These are phyloP conservation scores for Hyalella azteca DNA, from an alignment of 2,888 invertebrate genomes.

Conservation along the genomic window DNA sequence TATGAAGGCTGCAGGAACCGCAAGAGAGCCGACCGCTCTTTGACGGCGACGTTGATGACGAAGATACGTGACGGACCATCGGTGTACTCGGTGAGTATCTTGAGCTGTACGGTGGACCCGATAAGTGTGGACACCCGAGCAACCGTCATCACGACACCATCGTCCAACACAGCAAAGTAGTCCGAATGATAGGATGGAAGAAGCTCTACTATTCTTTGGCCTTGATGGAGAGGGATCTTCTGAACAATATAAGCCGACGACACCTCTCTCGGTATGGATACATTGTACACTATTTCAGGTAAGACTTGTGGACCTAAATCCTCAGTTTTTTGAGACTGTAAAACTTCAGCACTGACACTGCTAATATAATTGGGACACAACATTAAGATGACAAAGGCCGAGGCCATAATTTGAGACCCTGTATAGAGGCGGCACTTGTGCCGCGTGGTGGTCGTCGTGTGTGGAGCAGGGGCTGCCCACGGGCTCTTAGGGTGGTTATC, in stretches of 20 bases:
- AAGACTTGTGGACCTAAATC: slow-evolving; percentile 36
- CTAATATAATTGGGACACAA: slow-evolving; percentile 29
- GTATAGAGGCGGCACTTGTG: neutral
- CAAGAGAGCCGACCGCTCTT: slow-evolving; percentile 82
- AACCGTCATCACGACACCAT: slow-evolving; percentile 90
- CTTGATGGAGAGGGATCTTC: slow-evolving; percentile 71
- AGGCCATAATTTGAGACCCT: neutral
- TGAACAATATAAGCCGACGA: slow-evolving; percentile 87
- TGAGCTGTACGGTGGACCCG: slow-evolving; percentile 79
- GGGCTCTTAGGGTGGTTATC: neutral
- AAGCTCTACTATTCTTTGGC: slow-evolving; percentile 67
- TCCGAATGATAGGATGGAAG: slow-evolving; percentile 81
- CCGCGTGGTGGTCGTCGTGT: neutral
- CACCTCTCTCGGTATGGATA: slow-evolving; percentile 84
- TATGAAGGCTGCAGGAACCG: slow-evolving; percentile 73
- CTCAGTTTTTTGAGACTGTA: slow-evolving; percentile 8
- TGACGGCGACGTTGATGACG: slow-evolving; percentile 79
- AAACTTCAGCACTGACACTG: slow-evolving; percentile 7
- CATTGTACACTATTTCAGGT: slow-evolving; percentile 53
- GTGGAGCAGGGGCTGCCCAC: neutral
- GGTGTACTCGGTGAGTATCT: slow-evolving; percentile 66
- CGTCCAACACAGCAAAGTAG: slow-evolving; percentile 84
- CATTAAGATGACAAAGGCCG: slow-evolving; percentile 19
- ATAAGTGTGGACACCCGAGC: slow-evolving; percentile 81
- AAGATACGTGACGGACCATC: slow-evolving; percentile 82